Percentiles rank a stretch among this genome's conserved stretches.
Evolutionary conservation across 2,113 vertebrate species (phyloP).

Genomic region (Tringa solitaria): DNA sequence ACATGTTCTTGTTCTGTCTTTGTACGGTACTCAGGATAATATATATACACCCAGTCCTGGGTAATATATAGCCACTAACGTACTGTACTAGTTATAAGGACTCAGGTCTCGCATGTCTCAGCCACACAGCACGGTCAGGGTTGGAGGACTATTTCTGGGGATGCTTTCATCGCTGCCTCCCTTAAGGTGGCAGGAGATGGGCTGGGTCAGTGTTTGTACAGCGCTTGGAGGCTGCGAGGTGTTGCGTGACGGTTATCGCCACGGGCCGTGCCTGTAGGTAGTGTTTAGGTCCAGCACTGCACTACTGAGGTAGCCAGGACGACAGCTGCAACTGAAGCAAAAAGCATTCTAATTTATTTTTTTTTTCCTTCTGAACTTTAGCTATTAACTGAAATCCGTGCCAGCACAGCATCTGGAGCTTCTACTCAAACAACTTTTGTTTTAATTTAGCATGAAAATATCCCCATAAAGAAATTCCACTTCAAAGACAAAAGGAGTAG

Average conservation of each 20-base stretch:
- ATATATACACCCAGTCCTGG: neutral
- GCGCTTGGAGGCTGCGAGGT: conserved; percentile 2
- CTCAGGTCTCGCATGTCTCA: neutral
- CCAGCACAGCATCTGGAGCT: conserved; percentile 40
- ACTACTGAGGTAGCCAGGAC: conserved; percentile 55
- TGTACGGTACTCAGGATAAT: neutral
- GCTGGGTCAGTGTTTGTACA: conserved; percentile 33
- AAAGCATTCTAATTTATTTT: neutral
- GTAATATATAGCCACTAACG: neutral
- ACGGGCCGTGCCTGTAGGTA: neutral
- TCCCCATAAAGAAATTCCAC: conserved; percentile 29
- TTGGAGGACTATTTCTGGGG: neutral
- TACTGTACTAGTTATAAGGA: neutral
- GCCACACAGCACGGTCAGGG: neutral
- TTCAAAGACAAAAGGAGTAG: conserved; percentile 37
- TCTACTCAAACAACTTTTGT: conserved; percentile 14
- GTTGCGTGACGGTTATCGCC: neutral
- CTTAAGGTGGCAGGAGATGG: conserved; percentile 38
- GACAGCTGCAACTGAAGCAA: conserved; percentile 40
- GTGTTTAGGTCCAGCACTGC: neutral
- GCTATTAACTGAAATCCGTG: conserved; percentile 40
- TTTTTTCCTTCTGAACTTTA: conserved; percentile 23
- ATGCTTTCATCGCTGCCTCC: neutral
- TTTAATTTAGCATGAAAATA: conserved; percentile 35
- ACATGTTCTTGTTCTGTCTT: neutral